Conservation (phyloP, 37 sponge, comb jelly and placozoan genomes). For the Agelas oroides region DNA sequence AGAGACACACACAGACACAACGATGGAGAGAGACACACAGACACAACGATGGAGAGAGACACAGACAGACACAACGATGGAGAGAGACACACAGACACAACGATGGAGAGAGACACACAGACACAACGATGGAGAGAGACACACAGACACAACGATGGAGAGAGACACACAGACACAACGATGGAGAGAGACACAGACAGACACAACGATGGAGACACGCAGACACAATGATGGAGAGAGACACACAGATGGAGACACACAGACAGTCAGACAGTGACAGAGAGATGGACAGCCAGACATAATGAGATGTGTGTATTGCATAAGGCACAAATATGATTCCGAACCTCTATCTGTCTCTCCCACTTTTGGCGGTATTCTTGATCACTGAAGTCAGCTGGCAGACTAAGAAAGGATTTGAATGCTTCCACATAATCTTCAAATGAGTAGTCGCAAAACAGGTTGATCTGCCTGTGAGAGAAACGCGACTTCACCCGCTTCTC, state of each 20-base stretch:
- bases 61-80: neutral
- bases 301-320: neutral
- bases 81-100: no score
- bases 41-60: neutral
- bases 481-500: slow-evolving; percentile 96
- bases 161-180: neutral
- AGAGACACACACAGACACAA: neutral
- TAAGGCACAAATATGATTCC: neutral
- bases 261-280: neutral
- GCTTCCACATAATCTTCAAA: slow-evolving; percentile 73
- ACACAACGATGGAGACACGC: neutral
- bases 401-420: slow-evolving; percentile 52
- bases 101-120: no score
- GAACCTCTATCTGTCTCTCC: slow-evolving; percentile 48
- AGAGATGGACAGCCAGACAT: neutral
- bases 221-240: slow-evolving; percentile 1
- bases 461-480: slow-evolving; percentile 87
- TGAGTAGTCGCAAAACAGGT: slow-evolving; percentile 56
- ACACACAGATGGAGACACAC: neutral
- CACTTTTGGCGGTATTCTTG: slow-evolving; percentile 20
- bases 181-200: neutral
- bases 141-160: neutral
- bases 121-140: neutral
- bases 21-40: neutral
- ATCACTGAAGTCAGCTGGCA: slow-evolving; percentile 38